These are phyloP conservation scores for Halcyon badia DNA, from an alignment of 2,797 vertebrate genomes.

Conservation along the genomic window DNA sequence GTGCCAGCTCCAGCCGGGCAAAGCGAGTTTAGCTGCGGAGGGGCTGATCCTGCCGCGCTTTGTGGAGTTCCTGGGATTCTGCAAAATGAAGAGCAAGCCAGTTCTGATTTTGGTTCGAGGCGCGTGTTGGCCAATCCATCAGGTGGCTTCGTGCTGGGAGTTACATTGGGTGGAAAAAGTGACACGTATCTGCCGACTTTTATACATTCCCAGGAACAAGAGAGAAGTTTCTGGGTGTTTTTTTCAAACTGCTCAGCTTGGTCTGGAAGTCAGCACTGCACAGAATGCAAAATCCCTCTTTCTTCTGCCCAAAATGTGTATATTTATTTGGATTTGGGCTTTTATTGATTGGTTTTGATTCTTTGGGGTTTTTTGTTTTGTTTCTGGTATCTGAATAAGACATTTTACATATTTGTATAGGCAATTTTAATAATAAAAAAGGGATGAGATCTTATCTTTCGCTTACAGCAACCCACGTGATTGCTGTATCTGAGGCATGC, in stretches of 20 bases:
- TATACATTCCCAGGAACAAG: neutral
- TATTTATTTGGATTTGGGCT: too few species aligned
- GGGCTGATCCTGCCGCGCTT: rapidly evolving
- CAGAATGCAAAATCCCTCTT: neutral
- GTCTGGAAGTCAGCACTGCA: neutral
- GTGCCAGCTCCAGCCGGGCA: rapidly evolving
- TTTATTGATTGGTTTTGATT: too few species aligned
- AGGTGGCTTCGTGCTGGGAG: rapidly evolving
- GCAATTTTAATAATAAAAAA: neutral
- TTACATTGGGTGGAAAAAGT: too few species aligned
- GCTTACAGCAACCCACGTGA: neutral
- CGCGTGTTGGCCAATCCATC: rapidly evolving
- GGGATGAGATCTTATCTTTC: neutral
- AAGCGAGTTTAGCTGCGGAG: neutral
- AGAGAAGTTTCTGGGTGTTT: neutral
- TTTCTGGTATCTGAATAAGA: neutral
- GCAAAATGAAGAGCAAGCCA: neutral
- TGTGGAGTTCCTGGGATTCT: neutral
- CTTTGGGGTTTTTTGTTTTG: neutral
- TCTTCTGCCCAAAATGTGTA: neutral
- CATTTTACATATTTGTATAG: neutral
- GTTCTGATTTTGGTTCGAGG: neutral
- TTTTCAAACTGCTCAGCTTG: neutral
- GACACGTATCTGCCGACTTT: rapidly evolving
- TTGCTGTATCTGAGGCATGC: neutral